These are phyloP conservation scores for Gobio gobio DNA, from an alignment of 2,113 vertebrate species.

Conservation along the genomic window DNA sequence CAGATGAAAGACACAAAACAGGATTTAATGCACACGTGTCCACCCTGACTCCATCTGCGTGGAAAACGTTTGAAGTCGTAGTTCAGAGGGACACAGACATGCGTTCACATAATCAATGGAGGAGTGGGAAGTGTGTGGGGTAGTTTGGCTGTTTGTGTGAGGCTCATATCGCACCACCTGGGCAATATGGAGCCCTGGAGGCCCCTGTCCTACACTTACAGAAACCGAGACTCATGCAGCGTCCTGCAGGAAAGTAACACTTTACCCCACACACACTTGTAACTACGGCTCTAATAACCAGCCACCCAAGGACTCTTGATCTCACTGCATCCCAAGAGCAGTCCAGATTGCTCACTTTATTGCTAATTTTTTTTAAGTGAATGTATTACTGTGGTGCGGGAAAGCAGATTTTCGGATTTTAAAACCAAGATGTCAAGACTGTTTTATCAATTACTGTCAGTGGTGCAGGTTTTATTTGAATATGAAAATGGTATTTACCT, in stretches of 20 bases:
- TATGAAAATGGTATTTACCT: background rate
- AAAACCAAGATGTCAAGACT: background rate
- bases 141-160: background rate
- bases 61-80: constrained; percentile 28
- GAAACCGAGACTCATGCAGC: background rate
- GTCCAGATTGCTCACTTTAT: background rate
- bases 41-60: constrained; percentile 14
- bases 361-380: background rate
- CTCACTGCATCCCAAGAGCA: background rate
- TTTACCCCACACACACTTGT: background rate
- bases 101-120: constrained; percentile 16
- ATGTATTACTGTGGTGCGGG: background rate
- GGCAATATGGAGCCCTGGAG: background rate
- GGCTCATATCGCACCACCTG: constrained; percentile 1
- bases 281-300: background rate
- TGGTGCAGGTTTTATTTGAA: background rate
- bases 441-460: background rate
- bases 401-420: background rate
- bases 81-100: constrained; percentile 26
- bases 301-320: background rate
- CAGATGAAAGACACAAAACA: constrained; percentile 40
- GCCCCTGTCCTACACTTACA: background rate
- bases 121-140: constrained; percentile 16
- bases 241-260: background rate
- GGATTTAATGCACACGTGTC: constrained; percentile 40